Conservation (phyloP, 2,113 vertebrate species). For the Ochotona princeps region DNA sequence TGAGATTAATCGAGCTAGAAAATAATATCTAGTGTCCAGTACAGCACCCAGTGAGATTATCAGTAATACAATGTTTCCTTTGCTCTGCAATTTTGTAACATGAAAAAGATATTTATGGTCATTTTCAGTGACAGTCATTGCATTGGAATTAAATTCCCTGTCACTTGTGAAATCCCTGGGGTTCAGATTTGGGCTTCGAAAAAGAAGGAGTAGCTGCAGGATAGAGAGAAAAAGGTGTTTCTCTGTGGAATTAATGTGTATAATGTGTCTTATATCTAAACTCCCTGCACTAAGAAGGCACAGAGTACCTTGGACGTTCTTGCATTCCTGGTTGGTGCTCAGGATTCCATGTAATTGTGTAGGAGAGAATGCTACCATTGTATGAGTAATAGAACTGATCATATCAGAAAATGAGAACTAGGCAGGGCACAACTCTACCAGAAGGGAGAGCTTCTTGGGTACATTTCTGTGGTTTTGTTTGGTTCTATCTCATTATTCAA, state of each 20-base stretch:
- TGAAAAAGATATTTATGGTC: background rate
- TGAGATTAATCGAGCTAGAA: slow-evolving; percentile 83
- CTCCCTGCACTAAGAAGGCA: background rate
- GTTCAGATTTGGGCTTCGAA: background rate
- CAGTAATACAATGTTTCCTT: slow-evolving; percentile 51
- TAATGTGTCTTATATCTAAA: slow-evolving; percentile 23
- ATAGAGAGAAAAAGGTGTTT: background rate
- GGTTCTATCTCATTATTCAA: background rate
- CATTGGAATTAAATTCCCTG: background rate
- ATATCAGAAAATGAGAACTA: slow-evolving; percentile 73
- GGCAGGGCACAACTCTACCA: background rate
- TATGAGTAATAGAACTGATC: slow-evolving; percentile 62
- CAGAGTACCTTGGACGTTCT: background rate
- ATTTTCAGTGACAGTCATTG: slow-evolving; percentile 12
- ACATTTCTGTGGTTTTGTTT: slow-evolving; percentile 31
- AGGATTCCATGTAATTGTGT: slow-evolving; percentile 12
- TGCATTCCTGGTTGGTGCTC: background rate
- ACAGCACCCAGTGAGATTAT: slow-evolving; percentile 55
- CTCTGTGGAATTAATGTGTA: background rate
- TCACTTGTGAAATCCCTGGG: background rate
- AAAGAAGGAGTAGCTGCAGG: background rate
- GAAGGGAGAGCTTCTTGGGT: background rate
- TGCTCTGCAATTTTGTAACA: background rate
- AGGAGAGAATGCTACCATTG: slow-evolving; percentile 50
- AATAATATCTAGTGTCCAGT: slow-evolving; percentile 69